A percentile compares a stretch with the other conserved stretches of the same genome.
Evolutionary conservation across 2,797 vertebrate species (phyloP).

Genomic region (Xenopus petersii): DNA sequence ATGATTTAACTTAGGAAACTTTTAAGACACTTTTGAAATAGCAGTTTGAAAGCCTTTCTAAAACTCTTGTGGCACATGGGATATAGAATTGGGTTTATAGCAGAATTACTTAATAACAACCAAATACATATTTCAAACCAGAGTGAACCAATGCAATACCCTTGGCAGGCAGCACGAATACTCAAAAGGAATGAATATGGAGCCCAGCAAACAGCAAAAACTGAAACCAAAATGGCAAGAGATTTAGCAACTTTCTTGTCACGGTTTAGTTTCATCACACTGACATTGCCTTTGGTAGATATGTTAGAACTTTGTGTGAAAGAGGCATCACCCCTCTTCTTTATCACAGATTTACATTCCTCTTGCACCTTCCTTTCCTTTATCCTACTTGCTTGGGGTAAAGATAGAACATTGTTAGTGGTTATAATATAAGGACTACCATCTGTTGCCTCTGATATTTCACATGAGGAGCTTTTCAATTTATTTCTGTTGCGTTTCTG

Average conservation of each 20-base stretch:
- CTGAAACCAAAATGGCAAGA: slow-evolving; percentile 77
- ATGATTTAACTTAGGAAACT: too few relatives aligned
- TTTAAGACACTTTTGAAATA: background rate
- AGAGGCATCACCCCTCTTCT: background rate
- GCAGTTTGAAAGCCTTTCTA: slow-evolving; percentile 74
- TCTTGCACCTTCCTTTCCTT: background rate
- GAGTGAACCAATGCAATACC: slow-evolving; percentile 63
- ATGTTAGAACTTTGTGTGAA: background rate
- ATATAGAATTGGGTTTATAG: slow-evolving; percentile 84
- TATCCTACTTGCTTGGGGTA: background rate
- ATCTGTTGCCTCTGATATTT: background rate
- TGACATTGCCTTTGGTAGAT: rapidly evolving
- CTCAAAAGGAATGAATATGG: slow-evolving; percentile 83
- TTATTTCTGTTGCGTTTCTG: slow-evolving; percentile 64
- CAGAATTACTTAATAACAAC: slow-evolving; percentile 89
- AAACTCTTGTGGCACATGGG: slow-evolving; percentile 83
- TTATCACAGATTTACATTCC: background rate
- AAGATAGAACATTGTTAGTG: slow-evolving; percentile 1
- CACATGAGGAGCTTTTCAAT: background rate
- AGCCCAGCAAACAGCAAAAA: slow-evolving; percentile 85
- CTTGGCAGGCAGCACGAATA: slow-evolving; percentile 71
- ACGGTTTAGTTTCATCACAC: slow-evolving; percentile 66
- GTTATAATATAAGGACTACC: background rate
- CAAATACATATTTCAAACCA: slow-evolving; percentile 82
- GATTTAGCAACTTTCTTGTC: slow-evolving; percentile 85